These are phyloP conservation scores for Pangasius mekongensis DNA, from an alignment of 2,797 vertebrate genomes.

Conservation along the genomic window DNA sequence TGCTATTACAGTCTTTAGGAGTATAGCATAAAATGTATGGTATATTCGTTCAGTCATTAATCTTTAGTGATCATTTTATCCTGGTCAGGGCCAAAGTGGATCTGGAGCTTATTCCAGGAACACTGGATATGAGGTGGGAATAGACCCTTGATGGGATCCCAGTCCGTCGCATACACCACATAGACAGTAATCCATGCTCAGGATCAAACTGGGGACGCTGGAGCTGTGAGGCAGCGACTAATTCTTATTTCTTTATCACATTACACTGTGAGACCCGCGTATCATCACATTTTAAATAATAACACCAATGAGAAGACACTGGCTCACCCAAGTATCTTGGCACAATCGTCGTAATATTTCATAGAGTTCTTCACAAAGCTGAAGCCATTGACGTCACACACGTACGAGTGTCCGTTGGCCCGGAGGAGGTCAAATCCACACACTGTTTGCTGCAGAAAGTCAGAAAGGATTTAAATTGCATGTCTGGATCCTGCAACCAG, in stretches of 20 bases:
- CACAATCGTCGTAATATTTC: conserved; percentile 99
- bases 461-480: background rate
- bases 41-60: background rate
- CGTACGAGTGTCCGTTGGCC: conserved; percentile 95
- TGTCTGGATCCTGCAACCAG: background rate
- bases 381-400: conserved; percentile 98
- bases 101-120: background rate
- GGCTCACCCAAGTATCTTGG: conserved; percentile 94
- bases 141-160: background rate
- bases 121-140: background rate
- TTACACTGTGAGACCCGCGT: background rate
- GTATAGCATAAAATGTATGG: background rate
- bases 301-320: background rate
- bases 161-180: background rate
- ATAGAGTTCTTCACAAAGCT: conserved; percentile 99
- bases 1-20: background rate
- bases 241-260: background rate
- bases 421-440: conserved; percentile 97
- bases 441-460: conserved; percentile 90
- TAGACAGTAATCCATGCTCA: background rate
- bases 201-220: background rate
- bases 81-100: background rate
- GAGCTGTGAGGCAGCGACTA: background rate
- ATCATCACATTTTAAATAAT: background rate
- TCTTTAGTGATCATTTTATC: background rate